Conservation (phyloP, 2,888 invertebrate genomes). For the Amiota minor region DNA sequence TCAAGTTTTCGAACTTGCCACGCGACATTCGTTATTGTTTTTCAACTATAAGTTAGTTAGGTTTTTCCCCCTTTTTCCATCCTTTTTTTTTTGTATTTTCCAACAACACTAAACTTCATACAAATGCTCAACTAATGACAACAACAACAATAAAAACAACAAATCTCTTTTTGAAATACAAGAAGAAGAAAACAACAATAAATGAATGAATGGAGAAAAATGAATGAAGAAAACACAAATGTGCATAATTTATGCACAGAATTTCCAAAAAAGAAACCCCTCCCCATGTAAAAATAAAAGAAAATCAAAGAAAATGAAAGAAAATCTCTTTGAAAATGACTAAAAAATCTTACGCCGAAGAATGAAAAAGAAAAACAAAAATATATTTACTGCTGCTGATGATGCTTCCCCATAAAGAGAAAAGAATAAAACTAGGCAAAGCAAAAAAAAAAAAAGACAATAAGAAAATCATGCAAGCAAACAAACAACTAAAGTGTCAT, state of each 20-base stretch:
- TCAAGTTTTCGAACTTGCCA: conserved; percentile 21
- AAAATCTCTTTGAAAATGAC: not conserved
- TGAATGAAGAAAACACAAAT: conserved; percentile 61
- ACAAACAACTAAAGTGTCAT: conserved; percentile 27
- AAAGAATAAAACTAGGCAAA: not conserved
- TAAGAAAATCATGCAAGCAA: not conserved
- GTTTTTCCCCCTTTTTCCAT: not conserved
- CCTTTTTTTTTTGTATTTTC: not conserved
- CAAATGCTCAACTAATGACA: conserved; percentile 23
- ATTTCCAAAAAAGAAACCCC: not conserved
- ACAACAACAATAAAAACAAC: not conserved
- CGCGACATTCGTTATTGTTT: conserved; percentile 18
- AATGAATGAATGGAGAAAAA: not conserved
- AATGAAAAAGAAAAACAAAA: conserved; percentile 9
- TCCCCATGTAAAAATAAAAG: not conserved
- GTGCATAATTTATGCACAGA: conserved; percentile 59
- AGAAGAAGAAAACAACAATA: conserved; percentile 7
- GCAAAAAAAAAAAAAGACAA: not conserved
- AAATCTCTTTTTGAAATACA: not conserved
- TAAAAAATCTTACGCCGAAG: conserved; percentile 7
- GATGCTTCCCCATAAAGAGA: not conserved
- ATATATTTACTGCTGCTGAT: not conserved
- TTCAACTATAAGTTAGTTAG: not conserved
- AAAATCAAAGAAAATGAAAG: not conserved
- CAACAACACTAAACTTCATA: not conserved